A percentile compares a stretch with the other conserved stretches of the same genome.
phyloP scores from a whole-genome alignment of 1,140 invertebrate species.

The Pogonomyrmex californicus region DNA sequence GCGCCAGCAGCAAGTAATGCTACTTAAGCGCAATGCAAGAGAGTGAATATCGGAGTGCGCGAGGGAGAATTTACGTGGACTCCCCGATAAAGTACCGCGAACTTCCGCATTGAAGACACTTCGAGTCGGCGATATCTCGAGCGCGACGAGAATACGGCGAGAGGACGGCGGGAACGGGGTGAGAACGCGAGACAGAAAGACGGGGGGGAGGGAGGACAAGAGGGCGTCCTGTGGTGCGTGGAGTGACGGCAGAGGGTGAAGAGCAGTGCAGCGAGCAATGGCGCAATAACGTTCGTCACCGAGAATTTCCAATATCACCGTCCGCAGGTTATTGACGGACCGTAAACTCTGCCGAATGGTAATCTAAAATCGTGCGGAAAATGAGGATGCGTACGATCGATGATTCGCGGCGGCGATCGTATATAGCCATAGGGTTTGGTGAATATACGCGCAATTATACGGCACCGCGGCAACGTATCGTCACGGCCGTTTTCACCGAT shows the following conservation, averaged over 20 bases:
- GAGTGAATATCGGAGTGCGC: conserved; percentile 50
- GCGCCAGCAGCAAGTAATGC: conserved; percentile 19
- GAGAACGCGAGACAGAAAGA: not conserved
- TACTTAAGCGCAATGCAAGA: conserved; percentile 57
- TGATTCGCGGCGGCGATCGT: conserved; percentile 55
- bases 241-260: not conserved
- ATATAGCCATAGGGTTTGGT: conserved; percentile 50
- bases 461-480: conserved; percentile 55
- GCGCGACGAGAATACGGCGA: not conserved
- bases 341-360: conserved; percentile 72
- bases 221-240: not conserved
- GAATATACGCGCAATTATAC: conserved; percentile 72
- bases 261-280: conserved; percentile 28
- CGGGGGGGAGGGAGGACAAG: conserved; percentile 11
- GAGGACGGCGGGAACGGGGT: not conserved
- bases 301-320: conserved; percentile 66
- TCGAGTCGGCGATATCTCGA: conserved; percentile 42
- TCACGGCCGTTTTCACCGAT: conserved; percentile 72
- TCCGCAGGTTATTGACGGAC: conserved; percentile 67
- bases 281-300: conserved; percentile 61
- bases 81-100: conserved; percentile 29
- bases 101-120: conserved; percentile 54
- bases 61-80: conserved; percentile 49
- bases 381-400: conserved; percentile 72
- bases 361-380: conserved; percentile 76